Base-by-base conservation (phyloP, 2,888 invertebrate species). In the Oxytorus armatus region DNA sequence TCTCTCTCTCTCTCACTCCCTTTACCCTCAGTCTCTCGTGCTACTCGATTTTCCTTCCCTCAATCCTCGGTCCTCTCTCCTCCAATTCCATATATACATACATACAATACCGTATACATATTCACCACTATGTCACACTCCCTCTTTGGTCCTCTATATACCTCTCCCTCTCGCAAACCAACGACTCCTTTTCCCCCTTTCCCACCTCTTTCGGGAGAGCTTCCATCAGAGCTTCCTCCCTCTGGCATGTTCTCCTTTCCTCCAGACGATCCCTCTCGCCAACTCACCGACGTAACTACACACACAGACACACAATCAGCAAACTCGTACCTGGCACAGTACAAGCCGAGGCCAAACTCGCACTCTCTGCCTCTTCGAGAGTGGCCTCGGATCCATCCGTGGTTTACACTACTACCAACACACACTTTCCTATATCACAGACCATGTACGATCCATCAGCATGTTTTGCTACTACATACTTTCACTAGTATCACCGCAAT, bases 211-310 rank as follows among this genome's bases (percentile, higher is more conserved):
- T 25, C 8, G 21, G 36, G 57, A 57, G 66, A 73, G 42, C 66
- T 74, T 73, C 51, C 66, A 68, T 44, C 57, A 73, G 51, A 53
- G 44, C 65, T 80, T 73, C 49, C 69, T 55, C 72, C 55, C 68
- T 80, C 63, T 63, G 53, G 68, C 25, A 72, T 33, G 66, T 63
- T 77, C 69, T 65, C 68, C 63, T 69, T 69, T 77, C 59, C 73
- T 74, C 55, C 73, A 73, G 73, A 73, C 69, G 63, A 73, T 53
- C 57, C 55, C 72, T 68, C 65, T 76, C 70, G 61, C 72, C 66
- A 36, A 74, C 69, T 69, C 79, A 70, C 36, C 69, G 59, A 57
- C 75, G 53, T 57, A 69, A 74, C 49, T 57, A 11, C 59, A 66
- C 74, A 74, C 74, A 42, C 61, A 29, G 3, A 29, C 53, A 53